These are phyloP conservation scores for Lapara coniferarum DNA, from an alignment of 2,888 invertebrate genomes.

Conservation along the genomic window DNA sequence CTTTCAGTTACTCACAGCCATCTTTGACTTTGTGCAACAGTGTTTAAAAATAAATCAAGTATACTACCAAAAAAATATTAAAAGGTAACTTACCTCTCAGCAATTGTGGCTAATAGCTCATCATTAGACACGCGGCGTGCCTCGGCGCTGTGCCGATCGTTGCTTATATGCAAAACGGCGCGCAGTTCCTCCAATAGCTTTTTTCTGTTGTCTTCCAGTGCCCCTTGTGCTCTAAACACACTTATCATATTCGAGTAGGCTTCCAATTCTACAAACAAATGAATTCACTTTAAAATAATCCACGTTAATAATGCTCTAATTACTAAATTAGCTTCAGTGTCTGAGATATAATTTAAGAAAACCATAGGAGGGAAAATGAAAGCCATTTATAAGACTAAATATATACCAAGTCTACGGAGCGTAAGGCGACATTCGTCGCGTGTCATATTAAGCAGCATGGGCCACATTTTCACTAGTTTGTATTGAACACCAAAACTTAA, in stretches of 20 bases:
- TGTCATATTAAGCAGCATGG: slow-evolving; percentile 91
- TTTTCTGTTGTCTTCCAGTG: slow-evolving; percentile 92
- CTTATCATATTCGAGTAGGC: slow-evolving; percentile 95
- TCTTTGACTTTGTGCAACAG: slow-evolving; percentile 68
- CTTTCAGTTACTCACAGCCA: slow-evolving; percentile 65
- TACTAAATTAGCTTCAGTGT: slow-evolving; percentile 49
- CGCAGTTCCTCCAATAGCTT: slow-evolving; percentile 93
- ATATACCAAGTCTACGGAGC: slow-evolving; percentile 92
- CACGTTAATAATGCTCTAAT: slow-evolving; percentile 39
- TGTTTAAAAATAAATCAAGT: slow-evolving; percentile 72
- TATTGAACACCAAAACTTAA: slow-evolving; percentile 60
- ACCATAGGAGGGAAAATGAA: slow-evolving; percentile 82
- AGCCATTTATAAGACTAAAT: slow-evolving; percentile 78
- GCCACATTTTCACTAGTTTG: slow-evolving; percentile 81
- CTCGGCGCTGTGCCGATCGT: slow-evolving; percentile 96
- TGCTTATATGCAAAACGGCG: slow-evolving; percentile 91
- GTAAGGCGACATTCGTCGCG: slow-evolving; percentile 94
- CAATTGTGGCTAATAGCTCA: slow-evolving; percentile 93
- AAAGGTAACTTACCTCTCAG: slow-evolving; percentile 89
- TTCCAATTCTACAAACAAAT: slow-evolving; percentile 90
- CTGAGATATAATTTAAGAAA: slow-evolving; percentile 62
- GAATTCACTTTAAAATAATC: slow-evolving; percentile 44
- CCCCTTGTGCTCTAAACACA: slow-evolving; percentile 96
- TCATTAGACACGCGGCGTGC: slow-evolving; percentile 96
- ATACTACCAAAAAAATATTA: slow-evolving; percentile 49